Evolutionary conservation across 2,797 vertebrate species (phyloP).

Genomic region (Galagoides demidoff): DNA sequence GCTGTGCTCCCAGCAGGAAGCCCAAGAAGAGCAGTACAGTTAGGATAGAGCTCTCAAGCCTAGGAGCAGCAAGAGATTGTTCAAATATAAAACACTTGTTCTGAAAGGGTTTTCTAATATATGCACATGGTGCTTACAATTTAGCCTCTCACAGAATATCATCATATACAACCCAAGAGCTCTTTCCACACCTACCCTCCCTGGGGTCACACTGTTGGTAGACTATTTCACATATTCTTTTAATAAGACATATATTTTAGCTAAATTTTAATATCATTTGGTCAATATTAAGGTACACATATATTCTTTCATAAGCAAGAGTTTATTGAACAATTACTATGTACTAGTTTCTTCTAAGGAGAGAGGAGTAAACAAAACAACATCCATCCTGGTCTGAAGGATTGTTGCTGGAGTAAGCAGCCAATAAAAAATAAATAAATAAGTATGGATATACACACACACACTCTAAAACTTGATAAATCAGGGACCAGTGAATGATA

Average conservation of each 20-base stretch:
- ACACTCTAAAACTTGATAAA: not conserved
- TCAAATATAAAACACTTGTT: not conserved
- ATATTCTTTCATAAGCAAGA: not conserved
- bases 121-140: not conserved
- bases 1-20: slow-evolving; percentile 46
- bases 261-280: slow-evolving; percentile 16
- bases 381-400: not conserved
- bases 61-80: not conserved
- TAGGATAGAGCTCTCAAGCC: not conserved
- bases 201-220: not conserved
- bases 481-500: not conserved
- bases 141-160: slow-evolving; percentile 32
- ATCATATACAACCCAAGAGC: not conserved
- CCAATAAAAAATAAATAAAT: not conserved
- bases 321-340: not conserved
- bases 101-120: not conserved
- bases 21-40: not conserved
- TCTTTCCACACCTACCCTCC: not conserved
- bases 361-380: not conserved
- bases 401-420: not conserved
- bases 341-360: not conserved
- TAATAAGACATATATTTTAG: not conserved
- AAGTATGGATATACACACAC: not conserved
- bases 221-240: not conserved
- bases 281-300: not conserved